A percentile compares a stretch with the other conserved stretches of the same genome.
phyloP scores from a whole-genome alignment of 2,797 vertebrate genomes.

The Melanotaenia parkinsoni region DNA sequence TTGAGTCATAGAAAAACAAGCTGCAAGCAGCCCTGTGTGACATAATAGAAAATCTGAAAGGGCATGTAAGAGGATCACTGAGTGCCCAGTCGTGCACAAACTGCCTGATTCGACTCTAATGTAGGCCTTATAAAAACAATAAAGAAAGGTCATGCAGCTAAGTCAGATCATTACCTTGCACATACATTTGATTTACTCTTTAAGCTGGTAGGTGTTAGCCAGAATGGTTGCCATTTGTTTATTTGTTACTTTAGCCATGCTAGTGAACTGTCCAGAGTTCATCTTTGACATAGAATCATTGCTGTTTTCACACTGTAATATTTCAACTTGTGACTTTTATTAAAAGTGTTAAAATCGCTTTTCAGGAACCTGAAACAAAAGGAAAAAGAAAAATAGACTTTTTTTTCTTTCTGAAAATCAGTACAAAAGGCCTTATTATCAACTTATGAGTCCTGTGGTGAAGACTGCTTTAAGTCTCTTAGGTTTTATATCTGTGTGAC shows the following conservation, averaged over 20 bases:
- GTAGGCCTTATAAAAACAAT: constrained; percentile 15
- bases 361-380: neutral
- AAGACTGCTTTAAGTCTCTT: neutral
- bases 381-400: neutral
- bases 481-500: too few relatives aligned
- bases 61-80: constrained; percentile 19
- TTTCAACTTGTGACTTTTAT: neutral
- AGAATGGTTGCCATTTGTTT: neutral
- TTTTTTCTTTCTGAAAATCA: neutral
- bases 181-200: neutral
- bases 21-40: neutral
- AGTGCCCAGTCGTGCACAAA: constrained; percentile 1
- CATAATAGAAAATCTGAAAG: constrained; percentile 12
- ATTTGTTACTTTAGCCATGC: neutral
- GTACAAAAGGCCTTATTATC: neutral
- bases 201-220: neutral
- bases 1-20: constrained; percentile 7
- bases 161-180: neutral
- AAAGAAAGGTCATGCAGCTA: constrained; percentile 12
- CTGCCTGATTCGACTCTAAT: constrained; percentile 3
- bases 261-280: neutral
- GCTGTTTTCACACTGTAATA: neutral
- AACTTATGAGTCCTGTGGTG: neutral
- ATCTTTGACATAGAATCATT: neutral
- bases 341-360: neutral